Evolutionary conservation across 2,797 vertebrate genomes (phyloP).

Genomic region (Sebastes reedi): DNA sequence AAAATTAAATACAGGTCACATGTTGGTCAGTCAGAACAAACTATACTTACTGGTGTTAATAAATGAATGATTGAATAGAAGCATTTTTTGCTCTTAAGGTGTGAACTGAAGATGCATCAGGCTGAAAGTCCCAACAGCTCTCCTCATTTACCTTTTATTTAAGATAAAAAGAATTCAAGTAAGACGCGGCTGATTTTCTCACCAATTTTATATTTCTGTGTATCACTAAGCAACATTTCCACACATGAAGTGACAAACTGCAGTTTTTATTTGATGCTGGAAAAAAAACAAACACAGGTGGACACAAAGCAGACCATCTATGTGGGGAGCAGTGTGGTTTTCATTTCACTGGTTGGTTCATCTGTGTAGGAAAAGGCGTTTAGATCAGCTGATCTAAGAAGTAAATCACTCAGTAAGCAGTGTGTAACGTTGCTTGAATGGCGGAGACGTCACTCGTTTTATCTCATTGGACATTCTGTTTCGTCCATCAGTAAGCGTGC

Average conservation of each 20-base stretch:
- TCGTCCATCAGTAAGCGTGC: conserved; percentile 14
- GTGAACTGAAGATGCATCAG: not conserved
- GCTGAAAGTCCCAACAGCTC: not conserved
- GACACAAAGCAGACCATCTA: conserved; percentile 10
- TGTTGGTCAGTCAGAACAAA: not conserved
- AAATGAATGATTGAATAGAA: not conserved
- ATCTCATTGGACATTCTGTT: not conserved
- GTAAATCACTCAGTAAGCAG: not conserved
- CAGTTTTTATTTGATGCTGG: not conserved
- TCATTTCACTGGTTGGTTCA: conserved; percentile 4
- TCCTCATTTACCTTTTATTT: not conserved
- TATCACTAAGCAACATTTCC: conserved; percentile 54
- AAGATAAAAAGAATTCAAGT: not conserved
- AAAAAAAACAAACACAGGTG: not conserved
- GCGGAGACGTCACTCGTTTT: not conserved
- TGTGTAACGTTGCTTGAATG: not conserved
- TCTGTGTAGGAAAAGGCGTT: not conserved
- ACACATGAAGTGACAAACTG: conserved; percentile 45
- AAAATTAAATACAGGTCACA: not conserved
- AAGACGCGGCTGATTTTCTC: not conserved
- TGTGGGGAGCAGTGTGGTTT: not conserved
- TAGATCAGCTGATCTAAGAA: not conserved
- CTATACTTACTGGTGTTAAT: not conserved
- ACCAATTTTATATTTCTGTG: not conserved
- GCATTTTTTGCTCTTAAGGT: not conserved